phyloP scores from a whole-genome alignment of 2,113 vertebrate genomes.

The Cyanoramphus novaezelandiae region DNA sequence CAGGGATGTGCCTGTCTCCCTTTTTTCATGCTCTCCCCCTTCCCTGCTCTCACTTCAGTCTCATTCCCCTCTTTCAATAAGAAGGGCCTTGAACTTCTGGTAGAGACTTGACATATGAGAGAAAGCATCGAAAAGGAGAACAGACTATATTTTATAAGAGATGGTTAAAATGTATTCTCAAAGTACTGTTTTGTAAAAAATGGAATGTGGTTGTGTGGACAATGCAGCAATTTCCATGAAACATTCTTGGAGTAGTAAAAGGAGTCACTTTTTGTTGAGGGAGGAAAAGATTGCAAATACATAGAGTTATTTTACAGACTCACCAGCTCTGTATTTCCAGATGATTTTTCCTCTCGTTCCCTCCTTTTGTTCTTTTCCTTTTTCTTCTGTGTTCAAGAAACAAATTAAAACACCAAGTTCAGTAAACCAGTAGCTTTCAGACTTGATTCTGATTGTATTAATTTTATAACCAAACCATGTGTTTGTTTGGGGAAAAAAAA shows the following conservation, averaged over 20 bases:
- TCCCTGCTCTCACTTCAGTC: fast-evolving
- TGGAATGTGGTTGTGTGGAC: background rate
- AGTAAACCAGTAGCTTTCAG: background rate
- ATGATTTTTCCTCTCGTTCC: background rate
- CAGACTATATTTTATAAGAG: background rate
- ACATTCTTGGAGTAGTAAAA: background rate
- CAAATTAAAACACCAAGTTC: background rate
- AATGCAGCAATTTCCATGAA: constrained; percentile 4
- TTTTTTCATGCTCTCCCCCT: background rate
- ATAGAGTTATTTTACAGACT: background rate
- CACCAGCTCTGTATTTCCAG: background rate
- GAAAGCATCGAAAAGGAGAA: background rate
- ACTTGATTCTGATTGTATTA: background rate
- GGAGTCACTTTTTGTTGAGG: background rate
- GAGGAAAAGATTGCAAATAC: background rate
- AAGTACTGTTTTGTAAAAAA: background rate
- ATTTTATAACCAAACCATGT: background rate
- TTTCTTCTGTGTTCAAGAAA: background rate
- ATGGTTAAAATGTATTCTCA: constrained; percentile 10
- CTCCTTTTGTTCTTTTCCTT: background rate
- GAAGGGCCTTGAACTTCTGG: constrained; percentile 32
- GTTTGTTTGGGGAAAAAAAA: background rate
- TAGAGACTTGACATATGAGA: background rate
- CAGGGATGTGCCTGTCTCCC: background rate
- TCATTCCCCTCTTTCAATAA: background rate